Conservation (phyloP, 1,140 invertebrate species). For the Monomorium pharaonis region DNA sequence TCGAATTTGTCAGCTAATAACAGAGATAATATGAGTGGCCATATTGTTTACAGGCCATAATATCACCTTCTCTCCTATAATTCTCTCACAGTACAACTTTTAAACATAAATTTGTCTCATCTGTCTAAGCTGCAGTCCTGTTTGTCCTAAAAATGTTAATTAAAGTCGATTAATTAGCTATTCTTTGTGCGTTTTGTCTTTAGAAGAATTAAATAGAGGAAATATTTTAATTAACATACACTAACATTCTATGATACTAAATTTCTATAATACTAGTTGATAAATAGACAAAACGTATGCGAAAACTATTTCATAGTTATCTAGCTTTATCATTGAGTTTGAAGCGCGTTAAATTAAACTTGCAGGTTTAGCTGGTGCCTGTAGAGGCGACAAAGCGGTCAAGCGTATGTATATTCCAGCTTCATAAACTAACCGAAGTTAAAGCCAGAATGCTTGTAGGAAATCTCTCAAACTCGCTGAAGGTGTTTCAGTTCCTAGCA, state of each 20-base stretch:
- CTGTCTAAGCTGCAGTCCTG: no score
- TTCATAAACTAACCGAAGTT: conserved; percentile 5
- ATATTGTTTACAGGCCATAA: no score
- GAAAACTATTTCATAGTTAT: neutral
- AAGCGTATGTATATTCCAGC: neutral
- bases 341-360: conserved; percentile 24
- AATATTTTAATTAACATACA: conserved; percentile 7
- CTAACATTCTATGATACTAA: neutral
- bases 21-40: no score
- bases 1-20: no score
- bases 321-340: neutral
- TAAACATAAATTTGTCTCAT: no score
- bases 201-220: neutral
- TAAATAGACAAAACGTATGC: conserved; percentile 10
- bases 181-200: neutral
- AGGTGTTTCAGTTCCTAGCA: neutral
- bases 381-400: conserved; percentile 5
- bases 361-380: neutral
- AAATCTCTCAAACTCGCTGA: neutral
- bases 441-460: conserved; percentile 6
- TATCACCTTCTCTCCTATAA: no score
- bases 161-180: neutral
- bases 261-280: neutral
- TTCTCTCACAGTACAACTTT: no score
- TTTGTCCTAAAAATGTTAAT: no score